A percentile compares a stretch with the other conserved stretches of the same genome.
These are phyloP conservation scores for Syritta pipiens DNA, from an alignment of 2,888 invertebrate genomes.

Conservation along the genomic window DNA sequence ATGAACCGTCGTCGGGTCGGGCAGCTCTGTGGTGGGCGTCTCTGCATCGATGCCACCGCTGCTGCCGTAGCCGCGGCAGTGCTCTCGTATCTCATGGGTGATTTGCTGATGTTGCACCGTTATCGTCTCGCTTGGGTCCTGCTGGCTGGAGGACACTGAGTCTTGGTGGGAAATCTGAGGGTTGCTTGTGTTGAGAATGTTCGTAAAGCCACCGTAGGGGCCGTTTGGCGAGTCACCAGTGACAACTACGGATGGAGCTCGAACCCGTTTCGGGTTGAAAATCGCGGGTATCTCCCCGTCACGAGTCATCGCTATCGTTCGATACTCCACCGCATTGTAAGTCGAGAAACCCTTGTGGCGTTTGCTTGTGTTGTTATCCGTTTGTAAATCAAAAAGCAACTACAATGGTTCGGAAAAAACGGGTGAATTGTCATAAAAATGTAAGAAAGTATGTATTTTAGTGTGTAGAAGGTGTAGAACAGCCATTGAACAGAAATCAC, in stretches of 20 bases:
- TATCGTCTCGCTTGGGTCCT: conserved; percentile 81
- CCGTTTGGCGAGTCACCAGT: conserved; percentile 83
- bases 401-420: conserved; percentile 2
- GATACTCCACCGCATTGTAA: conserved; percentile 31
- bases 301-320: conserved; percentile 81
- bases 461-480: too few species aligned
- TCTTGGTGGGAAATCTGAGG: conserved; percentile 81
- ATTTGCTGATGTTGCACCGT: conserved; percentile 72
- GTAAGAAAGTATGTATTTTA: too few species aligned
- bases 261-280: conserved; percentile 87
- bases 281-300: conserved; percentile 90
- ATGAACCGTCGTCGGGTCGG: conserved; percentile 73
- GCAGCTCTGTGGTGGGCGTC: conserved; percentile 72
- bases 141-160: conserved; percentile 83
- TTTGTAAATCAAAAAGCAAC: conserved; percentile 14
- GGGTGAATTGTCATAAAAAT: not conserved
- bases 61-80: conserved; percentile 70
- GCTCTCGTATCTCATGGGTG: conserved; percentile 70
- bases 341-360: conserved; percentile 7
- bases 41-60: conserved; percentile 74
- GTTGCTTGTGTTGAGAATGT: conserved; percentile 80
- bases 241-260: conserved; percentile 85
- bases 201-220: conserved; percentile 79
- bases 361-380: conserved; percentile 10
- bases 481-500: too few species aligned